Evolutionary conservation across 2,797 vertebrate genomes (phyloP), one percentile per base, ranked within the genome.

Genomic region (Thamnophis elegans): DNA sequence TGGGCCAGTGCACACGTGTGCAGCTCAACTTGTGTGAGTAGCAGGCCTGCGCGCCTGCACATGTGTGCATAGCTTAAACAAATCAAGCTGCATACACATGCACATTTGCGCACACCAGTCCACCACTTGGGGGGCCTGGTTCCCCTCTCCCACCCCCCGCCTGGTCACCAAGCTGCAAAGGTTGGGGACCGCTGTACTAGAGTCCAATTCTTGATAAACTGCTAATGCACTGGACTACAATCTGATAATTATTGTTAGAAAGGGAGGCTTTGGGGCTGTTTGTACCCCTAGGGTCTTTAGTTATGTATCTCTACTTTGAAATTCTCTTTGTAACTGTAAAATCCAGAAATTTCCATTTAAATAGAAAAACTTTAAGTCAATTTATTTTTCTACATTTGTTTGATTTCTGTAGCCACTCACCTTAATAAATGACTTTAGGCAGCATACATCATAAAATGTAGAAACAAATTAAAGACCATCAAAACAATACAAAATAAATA

Each of bases 1-100:
- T 20, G 11, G 26, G 60, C 12, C 10, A 0, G 11, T n/a, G 65
- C 65, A 20, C 16, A 18, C 65, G 9, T 1, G 3, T 0, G 2
- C 16, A 73, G 28, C 4, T 65, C 26, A 65, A 65, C 60, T 65
- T 5, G 26, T 4, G 12, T 65, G 60, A 60, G 25, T 65, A 28
- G 26, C 60, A 65, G 12, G 12, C 28, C 60, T 65, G 12, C 4
- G 12, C 1, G 0, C 4, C 26, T 28, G 4, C 60, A 62, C 26
- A 13, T 28, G 60, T 4, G 1, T 62, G 60, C 4, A 22, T 2
- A 62, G 26, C 4, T 62, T 65, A 26, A 3, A 13, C 26, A 65
- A 12, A 26, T 65, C 60, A n/a, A 65, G 1, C 28, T 65, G 65
- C 65, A 20, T 16, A 36, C 7, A 6, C 32, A 18, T 20, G 7